Percentiles rank a stretch among this genome's conserved stretches.
These are phyloP conservation scores for Bubo scandiacus DNA, from an alignment of 2,113 vertebrate genomes.

Conservation along the genomic window DNA sequence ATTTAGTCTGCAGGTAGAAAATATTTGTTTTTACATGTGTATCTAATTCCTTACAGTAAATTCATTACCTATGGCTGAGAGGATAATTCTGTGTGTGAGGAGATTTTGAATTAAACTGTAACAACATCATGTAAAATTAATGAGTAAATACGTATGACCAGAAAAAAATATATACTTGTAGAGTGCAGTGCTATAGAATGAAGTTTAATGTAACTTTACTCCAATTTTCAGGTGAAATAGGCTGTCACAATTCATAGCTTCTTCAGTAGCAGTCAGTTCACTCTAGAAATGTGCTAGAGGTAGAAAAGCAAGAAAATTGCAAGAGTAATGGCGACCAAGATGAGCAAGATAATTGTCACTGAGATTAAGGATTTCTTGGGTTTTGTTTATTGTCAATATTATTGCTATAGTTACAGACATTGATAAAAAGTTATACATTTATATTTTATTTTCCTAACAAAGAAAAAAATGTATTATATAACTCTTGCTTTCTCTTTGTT, in stretches of 20 bases:
- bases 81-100: not conserved
- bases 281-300: not conserved
- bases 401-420: not conserved
- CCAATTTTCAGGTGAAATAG: not conserved
- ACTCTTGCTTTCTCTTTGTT: not conserved
- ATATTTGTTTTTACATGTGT: not conserved
- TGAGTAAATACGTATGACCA: not conserved
- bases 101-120: not conserved
- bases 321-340: not conserved
- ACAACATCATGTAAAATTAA: not conserved
- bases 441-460: not conserved
- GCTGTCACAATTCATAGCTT: not conserved
- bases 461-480: not conserved
- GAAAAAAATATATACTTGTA: not conserved
- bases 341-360: not conserved
- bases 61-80: not conserved
- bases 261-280: not conserved
- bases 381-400: not conserved
- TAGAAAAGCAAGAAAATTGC: not conserved
- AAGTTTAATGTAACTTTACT: not conserved
- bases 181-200: not conserved
- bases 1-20: not conserved
- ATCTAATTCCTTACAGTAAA: not conserved
- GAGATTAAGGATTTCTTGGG: not conserved
- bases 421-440: not conserved